A percentile compares a stretch with the other conserved stretches of the same genome.
phyloP scores from a whole-genome alignment of 2,797 vertebrate genomes.

The Holocentrus rufus region DNA sequence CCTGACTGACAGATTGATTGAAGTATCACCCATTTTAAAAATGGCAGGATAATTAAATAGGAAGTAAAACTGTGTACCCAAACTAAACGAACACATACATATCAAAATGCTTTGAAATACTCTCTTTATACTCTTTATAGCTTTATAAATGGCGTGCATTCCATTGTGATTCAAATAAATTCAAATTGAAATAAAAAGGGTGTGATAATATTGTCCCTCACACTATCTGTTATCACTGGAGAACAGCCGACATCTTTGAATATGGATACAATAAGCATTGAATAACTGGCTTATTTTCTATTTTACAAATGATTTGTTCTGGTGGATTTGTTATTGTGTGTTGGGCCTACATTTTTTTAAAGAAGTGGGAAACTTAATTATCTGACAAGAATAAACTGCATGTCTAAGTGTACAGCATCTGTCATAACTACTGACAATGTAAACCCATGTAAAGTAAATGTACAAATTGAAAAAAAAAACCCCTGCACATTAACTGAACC shows the following conservation, averaged over 20 bases:
- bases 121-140: constrained; percentile 50
- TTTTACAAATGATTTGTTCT: constrained; percentile 59
- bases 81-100: constrained; percentile 54
- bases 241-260: constrained; percentile 73
- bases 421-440: constrained; percentile 1
- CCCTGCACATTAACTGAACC: too few species aligned
- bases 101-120: constrained; percentile 52
- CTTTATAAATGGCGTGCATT: constrained; percentile 39
- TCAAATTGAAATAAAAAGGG: constrained; percentile 45
- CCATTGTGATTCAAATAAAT: constrained; percentile 72
- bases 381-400: constrained; percentile 9
- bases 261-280: constrained; percentile 62
- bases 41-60: constrained; percentile 38
- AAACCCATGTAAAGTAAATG: too few species aligned
- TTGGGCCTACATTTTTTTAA: constrained; percentile 4
- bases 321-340: constrained; percentile 60
- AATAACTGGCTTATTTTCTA: constrained; percentile 64
- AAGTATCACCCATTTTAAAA: constrained; percentile 32
- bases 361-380: constrained; percentile 3
- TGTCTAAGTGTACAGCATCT: background rate
- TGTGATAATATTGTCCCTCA: constrained; percentile 61
- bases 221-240: constrained; percentile 71
- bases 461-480: too few species aligned
- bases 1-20: constrained; percentile 49
- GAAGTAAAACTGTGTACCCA: constrained; percentile 21